Evolutionary conservation across 2,888 invertebrate genomes (phyloP).

Genomic region (Frankliniella intonsa): DNA sequence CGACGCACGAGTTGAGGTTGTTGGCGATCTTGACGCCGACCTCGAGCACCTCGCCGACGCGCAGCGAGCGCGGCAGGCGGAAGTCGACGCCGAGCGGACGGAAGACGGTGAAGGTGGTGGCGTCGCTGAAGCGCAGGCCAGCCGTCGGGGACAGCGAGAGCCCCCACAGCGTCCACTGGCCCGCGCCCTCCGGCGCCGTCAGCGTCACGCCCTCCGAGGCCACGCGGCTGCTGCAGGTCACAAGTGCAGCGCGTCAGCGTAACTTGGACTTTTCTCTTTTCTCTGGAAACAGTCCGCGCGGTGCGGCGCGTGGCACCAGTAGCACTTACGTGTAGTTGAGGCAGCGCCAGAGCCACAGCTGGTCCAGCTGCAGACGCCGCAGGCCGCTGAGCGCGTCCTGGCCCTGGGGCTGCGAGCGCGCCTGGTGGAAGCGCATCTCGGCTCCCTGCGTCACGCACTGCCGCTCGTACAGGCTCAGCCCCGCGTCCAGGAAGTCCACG

Average conservation of each 20-base stretch:
- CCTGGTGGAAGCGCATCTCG: constrained; percentile 13
- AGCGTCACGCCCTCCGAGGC: constrained; percentile 57
- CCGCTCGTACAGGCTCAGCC: constrained; percentile 38
- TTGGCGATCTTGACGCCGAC: constrained; percentile 66
- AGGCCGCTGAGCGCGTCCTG: constrained; percentile 20
- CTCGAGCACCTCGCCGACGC: constrained; percentile 61
- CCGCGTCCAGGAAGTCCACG: constrained; percentile 54
- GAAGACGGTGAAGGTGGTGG: constrained; percentile 57
- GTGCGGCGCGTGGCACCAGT: too few species aligned
- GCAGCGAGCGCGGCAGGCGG: constrained; percentile 55
- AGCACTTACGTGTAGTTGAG: constrained; percentile 59
- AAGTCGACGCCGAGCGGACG: constrained; percentile 60
- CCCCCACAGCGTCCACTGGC: constrained; percentile 62
- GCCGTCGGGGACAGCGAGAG: constrained; percentile 50
- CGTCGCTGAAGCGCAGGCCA: constrained; percentile 53
- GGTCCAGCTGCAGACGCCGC: constrained; percentile 47
- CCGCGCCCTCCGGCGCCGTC: constrained; percentile 58
- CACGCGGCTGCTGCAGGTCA: constrained; percentile 50
- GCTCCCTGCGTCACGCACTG: background rate
- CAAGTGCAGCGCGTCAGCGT: background rate
- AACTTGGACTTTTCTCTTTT: too few species aligned
- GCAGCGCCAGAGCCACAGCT: constrained; percentile 64
- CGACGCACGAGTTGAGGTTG: constrained; percentile 64
- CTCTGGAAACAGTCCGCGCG: too few species aligned
- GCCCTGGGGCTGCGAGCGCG: background rate